phyloP scores from a whole-genome alignment of 1,140 invertebrate species.

The Eumeta japonica region DNA sequence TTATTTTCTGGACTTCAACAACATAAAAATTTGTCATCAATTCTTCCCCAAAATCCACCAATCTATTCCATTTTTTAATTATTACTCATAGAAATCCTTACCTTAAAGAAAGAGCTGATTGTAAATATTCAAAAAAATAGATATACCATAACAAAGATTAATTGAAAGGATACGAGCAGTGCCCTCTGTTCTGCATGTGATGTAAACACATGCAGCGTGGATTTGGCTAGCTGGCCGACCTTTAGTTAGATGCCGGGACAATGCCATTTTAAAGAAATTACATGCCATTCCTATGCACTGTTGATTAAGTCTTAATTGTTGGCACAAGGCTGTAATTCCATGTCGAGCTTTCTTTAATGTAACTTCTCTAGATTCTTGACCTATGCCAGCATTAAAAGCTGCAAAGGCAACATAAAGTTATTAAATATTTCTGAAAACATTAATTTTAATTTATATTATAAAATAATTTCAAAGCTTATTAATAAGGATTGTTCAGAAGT shows the following conservation, averaged over 20 bases:
- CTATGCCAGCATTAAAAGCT: slow-evolving; percentile 79
- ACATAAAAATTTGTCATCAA: too few species aligned
- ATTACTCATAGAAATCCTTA: too few species aligned
- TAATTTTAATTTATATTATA: too few species aligned
- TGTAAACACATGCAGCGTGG: slow-evolving; percentile 95
- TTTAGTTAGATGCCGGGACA: slow-evolving; percentile 83
- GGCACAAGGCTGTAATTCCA: slow-evolving; percentile 75
- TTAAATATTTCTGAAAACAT: background rate
- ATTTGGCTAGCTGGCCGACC: slow-evolving; percentile 90
- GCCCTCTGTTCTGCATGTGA: slow-evolving; percentile 91
- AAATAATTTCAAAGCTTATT: too few species aligned
- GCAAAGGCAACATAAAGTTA: slow-evolving; percentile 28
- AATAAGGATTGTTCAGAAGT: too few species aligned
- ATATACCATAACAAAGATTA: too few species aligned
- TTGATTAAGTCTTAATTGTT: slow-evolving; percentile 81
- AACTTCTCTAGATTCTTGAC: slow-evolving; percentile 85
- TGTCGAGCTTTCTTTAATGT: slow-evolving; percentile 85
- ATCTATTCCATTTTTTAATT: too few species aligned
- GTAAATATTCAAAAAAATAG: too few species aligned
- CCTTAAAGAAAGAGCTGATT: too few species aligned
- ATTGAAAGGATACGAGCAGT: slow-evolving; percentile 85
- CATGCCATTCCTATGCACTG: slow-evolving; percentile 91
- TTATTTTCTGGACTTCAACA: too few species aligned
- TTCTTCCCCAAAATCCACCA: too few species aligned
- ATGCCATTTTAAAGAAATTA: slow-evolving; percentile 96